Base-by-base conservation (phyloP, 2,797 vertebrate genomes). In the Poeciliopsis gracilis region DNA sequence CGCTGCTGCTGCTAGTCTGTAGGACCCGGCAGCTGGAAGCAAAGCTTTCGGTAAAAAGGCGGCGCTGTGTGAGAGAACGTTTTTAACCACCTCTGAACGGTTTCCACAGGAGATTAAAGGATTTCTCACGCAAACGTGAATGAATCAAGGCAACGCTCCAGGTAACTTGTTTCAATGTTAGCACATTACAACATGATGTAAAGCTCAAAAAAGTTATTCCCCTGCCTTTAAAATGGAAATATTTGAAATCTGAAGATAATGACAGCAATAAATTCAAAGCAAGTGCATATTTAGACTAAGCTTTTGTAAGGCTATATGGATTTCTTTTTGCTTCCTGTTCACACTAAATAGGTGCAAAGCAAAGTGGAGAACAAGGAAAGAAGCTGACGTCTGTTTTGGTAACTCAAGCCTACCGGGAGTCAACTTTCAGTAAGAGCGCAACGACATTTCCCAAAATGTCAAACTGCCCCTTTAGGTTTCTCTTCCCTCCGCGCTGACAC, bases 401-500 rank as follows among this genome's bases (percentile, higher is more conserved):
- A 69, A 15, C 11, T 11, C 11, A 67, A 67, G 23, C 12, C 2
- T 15, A 13, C 7, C 7, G 18, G 5, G 41, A 45, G 23, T 70
- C 67, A 43, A 70, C 67, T 70, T 67, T 41, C 36, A 41, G 41
- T n/a, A 45, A n/a, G 12, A 70, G 67, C n/a, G 13, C 20, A 13
- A 41, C 4, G 18, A 20, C 33, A 25, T 69, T 69, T 69, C 23
- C 20, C 6, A 41, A 79, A 63, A 38, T 69, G 70, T 76, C 33
- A 10, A 43, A 55, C 11, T 49, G 1, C 55, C 73, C 23, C 59
- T 72, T 47, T 10, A 76, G 18, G 36, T 45, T 45, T 70, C 45
- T 41, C 43, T 41, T 74, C 23, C 69, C 38, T 67, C 4, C 0
- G 3, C 57, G 43, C n/a, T 33, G 80, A 85, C 72, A 82, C 28